phyloP scores from a whole-genome alignment of 1,140 invertebrate species.

The Lamellibrachia luymesi region DNA sequence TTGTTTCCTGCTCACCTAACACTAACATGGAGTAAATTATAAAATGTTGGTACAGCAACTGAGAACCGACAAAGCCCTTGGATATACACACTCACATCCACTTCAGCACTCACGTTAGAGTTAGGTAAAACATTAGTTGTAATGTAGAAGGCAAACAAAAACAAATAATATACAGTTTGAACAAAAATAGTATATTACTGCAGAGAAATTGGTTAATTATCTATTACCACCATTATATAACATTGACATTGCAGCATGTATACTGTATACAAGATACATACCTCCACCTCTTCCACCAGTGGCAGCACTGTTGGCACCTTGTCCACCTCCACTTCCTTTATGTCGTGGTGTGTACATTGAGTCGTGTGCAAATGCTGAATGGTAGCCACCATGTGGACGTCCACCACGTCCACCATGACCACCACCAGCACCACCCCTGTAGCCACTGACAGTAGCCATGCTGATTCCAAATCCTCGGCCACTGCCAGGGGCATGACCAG shows the following conservation, averaged over 20 bases:
- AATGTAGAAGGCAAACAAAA: too few relatives aligned
- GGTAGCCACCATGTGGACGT: constrained; percentile 35
- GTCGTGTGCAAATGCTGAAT: constrained; percentile 38
- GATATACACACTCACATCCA: too few relatives aligned
- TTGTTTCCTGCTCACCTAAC: too few relatives aligned
- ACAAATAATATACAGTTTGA: background rate
- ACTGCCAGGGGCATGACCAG: constrained; percentile 32
- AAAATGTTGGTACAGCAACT: too few relatives aligned
- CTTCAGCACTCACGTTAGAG: too few relatives aligned
- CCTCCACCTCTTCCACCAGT: constrained; percentile 40
- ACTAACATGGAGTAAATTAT: too few relatives aligned
- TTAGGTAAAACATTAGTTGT: too few relatives aligned
- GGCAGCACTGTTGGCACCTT: constrained; percentile 13
- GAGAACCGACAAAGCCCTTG: too few relatives aligned
- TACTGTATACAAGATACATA: constrained; percentile 21
- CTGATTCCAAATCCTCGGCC: constrained; percentile 37
- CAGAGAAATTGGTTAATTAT: background rate
- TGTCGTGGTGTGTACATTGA: constrained; percentile 35
- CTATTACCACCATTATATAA: background rate
- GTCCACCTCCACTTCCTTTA: constrained; percentile 41
- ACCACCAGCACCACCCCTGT: constrained; percentile 37
- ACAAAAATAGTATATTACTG: background rate
- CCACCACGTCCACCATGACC: constrained; percentile 46
- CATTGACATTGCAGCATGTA: background rate
- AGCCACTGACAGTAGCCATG: constrained; percentile 15